Evolutionary conservation across 2,888 invertebrate genomes (phyloP), one percentile per base, ranked within the genome.

Genomic region (Cheilosia scutellata): DNA sequence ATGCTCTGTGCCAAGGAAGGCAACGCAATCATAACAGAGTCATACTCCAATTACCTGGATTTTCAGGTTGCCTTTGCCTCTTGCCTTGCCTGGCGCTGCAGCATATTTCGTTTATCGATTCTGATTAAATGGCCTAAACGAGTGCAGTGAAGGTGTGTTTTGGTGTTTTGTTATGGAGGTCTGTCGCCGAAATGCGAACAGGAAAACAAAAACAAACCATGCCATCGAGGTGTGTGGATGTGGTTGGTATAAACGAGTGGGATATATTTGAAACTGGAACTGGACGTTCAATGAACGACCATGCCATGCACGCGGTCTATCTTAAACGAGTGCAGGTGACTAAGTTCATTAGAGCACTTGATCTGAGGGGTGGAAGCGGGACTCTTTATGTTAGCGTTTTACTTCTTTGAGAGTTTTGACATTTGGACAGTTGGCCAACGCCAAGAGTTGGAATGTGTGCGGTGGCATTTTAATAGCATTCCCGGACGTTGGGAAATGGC

Each of bases 31-130:
- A 83, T 70, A 74, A 78, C 68, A 74, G 37, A 84, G 74, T 79
- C 83, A 84, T 79, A 84, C 79, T 79, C 83, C 83, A 84, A 75
- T 84, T 84, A 79, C 70, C 78, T 74, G 70, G 70, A 75, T 66
- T 74, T 68, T 78, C 51, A 78, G 62, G 72, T 74, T 74, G 58
- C 68, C 57, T 31, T 29, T 31, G 31, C 13, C 31, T 20, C n/a
- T 4, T 20, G 33, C 11, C 20, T 37, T 25, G 25, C 13, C 13
- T 11, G 31, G 31, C 42, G 62, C 57, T 51, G 70, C n/a, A 31
- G 49, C 53, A 72, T 79, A 68, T 68, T 68, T 63, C 57, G 53
- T 70, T 57, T 84, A 84, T 79, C 74, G 74, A 84, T 75, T 79
- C 74, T 65, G 63, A 79, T 75, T 79, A 84, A 84, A 79, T 84